A percentile compares a stretch with the other conserved stretches of the same genome.
phyloP scores from a whole-genome alignment of 2,797 vertebrate genomes.

The Potorous gilbertii region DNA sequence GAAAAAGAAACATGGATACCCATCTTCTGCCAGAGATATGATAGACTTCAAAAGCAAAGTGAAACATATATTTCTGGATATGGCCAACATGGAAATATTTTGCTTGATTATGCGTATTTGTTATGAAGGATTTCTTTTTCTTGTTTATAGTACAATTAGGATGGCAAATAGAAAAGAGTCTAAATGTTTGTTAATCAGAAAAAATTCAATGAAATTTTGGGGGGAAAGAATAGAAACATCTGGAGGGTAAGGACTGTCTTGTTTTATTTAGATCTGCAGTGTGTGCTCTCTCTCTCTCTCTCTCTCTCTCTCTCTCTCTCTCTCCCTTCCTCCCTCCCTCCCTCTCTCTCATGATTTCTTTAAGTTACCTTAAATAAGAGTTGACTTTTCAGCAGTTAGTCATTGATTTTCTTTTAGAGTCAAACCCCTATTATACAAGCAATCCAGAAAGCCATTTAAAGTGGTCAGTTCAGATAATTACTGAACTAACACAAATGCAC shows the following conservation, averaged over 20 bases:
- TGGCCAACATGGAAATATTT: neutral
- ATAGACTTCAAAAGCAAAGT: neutral
- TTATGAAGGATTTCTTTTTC: neutral
- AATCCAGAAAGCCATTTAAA: slow-evolving; percentile 64
- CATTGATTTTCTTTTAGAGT: slow-evolving; percentile 32
- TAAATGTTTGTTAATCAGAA: neutral
- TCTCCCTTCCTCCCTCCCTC: neutral
- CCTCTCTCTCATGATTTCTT: neutral
- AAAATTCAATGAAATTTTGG: neutral
- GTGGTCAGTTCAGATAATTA: neutral
- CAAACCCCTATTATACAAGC: slow-evolving; percentile 61
- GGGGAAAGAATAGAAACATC: neutral
- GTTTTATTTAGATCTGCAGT: neutral
- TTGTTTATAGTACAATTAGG: neutral
- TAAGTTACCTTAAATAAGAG: neutral
- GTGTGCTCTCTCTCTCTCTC: too few relatives aligned
- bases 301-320: neutral
- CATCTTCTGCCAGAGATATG: neutral
- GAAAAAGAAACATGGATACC: neutral
- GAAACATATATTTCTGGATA: neutral
- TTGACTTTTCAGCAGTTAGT: slow-evolving; percentile 19
- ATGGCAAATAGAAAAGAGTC: neutral
- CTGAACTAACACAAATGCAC: neutral
- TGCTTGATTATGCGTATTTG: neutral
- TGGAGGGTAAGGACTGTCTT: neutral